Conservation (phyloP, 2,888 invertebrate species). For the Physocephala rufipes region DNA sequence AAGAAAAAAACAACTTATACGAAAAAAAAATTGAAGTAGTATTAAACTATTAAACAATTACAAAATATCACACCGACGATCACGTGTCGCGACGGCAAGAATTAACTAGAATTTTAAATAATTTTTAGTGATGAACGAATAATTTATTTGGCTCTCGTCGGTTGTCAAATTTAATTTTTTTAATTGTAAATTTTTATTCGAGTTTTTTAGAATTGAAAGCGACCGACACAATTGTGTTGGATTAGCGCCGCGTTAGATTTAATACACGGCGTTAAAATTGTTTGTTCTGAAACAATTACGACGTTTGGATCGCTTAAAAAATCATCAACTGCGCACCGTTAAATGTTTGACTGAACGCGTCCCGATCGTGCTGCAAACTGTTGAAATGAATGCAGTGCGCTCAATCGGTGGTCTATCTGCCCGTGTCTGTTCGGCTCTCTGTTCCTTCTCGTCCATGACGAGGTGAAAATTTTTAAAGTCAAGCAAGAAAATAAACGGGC, state of each 20-base stretch:
- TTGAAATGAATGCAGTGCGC: conserved; percentile 11
- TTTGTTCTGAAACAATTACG: background rate
- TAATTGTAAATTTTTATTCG: too few relatives aligned
- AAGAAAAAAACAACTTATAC: background rate
- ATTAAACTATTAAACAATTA: background rate
- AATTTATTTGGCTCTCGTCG: too few relatives aligned
- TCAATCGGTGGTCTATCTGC: conserved; percentile 4
- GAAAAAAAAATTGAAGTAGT: background rate
- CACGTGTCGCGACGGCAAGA: background rate
- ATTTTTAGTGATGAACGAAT: too few relatives aligned
- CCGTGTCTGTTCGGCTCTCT: too few relatives aligned
- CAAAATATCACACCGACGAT: background rate
- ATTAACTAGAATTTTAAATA: background rate
- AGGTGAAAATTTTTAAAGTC: conserved; percentile 13
- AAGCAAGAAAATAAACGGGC: too few relatives aligned
- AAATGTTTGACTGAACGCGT: conserved; percentile 22
- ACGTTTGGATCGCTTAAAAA: conserved; percentile 20
- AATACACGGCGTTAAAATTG: conserved; percentile 2
- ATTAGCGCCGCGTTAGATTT: too few relatives aligned
- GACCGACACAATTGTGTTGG: too few relatives aligned
- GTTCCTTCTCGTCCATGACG: conserved; percentile 29
- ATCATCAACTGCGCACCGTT: conserved; percentile 5
- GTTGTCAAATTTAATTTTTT: too few relatives aligned
- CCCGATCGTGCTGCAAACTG: conserved; percentile 22
- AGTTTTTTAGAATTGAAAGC: too few relatives aligned